A percentile compares a stretch with the other conserved stretches of the same genome.
Conservation (phyloP, 2,797 vertebrate species). For the Pempheris klunzingeri region DNA sequence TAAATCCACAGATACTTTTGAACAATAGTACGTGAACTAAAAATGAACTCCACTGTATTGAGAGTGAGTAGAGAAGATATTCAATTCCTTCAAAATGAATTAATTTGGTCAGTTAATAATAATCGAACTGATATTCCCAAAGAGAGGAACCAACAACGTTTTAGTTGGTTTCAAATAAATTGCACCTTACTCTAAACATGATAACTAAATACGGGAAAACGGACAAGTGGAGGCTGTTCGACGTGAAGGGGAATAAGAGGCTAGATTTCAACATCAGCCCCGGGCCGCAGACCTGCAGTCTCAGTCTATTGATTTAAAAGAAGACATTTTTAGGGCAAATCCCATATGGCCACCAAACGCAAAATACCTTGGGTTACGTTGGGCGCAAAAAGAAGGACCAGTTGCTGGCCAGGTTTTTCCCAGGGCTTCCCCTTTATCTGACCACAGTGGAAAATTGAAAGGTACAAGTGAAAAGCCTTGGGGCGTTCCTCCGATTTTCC, state of each 20-base stretch:
- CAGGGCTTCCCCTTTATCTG: slow-evolving; percentile 78
- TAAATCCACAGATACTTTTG: neutral
- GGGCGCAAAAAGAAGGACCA: slow-evolving; percentile 47
- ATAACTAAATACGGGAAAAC: too few relatives aligned
- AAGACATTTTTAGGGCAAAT: slow-evolving; percentile 12
- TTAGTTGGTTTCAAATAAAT: neutral
- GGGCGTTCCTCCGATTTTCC: slow-evolving; percentile 85
- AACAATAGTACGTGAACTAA: slow-evolving; percentile 44
- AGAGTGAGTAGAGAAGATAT: slow-evolving; percentile 25
- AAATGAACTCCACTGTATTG: slow-evolving; percentile 40
- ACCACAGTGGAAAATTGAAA: slow-evolving; percentile 83
- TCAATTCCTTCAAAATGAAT: slow-evolving; percentile 17
- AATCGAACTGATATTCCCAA: neutral
- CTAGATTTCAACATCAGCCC: neutral
- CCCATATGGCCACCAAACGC: slow-evolving; percentile 58
- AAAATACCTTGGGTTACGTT: slow-evolving; percentile 28
- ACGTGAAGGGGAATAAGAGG: neutral
- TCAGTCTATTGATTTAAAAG: slow-evolving; percentile 1
- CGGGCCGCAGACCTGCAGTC: neutral
- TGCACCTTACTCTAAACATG: neutral
- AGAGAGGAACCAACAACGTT: neutral
- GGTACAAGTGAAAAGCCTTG: slow-evolving; percentile 77
- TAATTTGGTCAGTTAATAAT: slow-evolving; percentile 25
- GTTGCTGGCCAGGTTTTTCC: slow-evolving; percentile 71
- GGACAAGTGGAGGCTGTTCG: neutral